Conservation (phyloP, 2,113 vertebrate species). For the Phyllopteryx taeniolatus region DNA sequence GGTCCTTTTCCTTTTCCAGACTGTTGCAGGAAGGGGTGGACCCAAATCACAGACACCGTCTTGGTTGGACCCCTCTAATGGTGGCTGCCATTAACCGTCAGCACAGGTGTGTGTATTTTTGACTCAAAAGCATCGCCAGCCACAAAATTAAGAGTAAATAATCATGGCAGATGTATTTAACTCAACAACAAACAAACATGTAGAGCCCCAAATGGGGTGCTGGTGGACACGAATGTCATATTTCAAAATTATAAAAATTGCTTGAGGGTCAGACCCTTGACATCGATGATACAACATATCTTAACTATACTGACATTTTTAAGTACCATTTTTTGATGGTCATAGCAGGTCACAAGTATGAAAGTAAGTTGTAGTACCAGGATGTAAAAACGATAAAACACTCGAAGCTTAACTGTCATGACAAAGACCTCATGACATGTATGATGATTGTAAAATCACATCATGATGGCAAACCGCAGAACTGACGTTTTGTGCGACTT, state of each 20-base stretch:
- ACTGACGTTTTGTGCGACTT: not conserved
- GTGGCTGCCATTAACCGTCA: conserved; percentile 89
- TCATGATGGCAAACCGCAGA: not conserved
- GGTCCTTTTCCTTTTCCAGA: conserved; percentile 64
- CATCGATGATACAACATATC: too few species aligned
- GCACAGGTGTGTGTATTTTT: conserved; percentile 75
- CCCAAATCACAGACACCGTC: conserved; percentile 82
- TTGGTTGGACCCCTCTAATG: conserved; percentile 94
- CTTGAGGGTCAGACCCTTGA: too few species aligned
- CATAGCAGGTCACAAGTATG: too few species aligned
- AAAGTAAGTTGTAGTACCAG: too few species aligned
- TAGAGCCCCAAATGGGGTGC: not conserved
- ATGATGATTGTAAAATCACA: not conserved
- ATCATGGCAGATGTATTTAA: not conserved
- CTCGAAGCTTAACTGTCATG: not conserved
- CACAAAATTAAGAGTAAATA: not conserved
- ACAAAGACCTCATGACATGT: not conserved
- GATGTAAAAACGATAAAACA: not conserved
- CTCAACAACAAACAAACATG: not conserved
- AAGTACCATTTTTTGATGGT: too few species aligned
- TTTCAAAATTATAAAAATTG: too few species aligned
- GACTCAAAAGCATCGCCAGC: not conserved
- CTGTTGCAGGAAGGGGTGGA: conserved; percentile 79
- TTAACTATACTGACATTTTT: too few species aligned
- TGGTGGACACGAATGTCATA: not conserved